phyloP scores from a whole-genome alignment of 2,797 vertebrate species.

The Geotrypetes seraphini region DNA sequence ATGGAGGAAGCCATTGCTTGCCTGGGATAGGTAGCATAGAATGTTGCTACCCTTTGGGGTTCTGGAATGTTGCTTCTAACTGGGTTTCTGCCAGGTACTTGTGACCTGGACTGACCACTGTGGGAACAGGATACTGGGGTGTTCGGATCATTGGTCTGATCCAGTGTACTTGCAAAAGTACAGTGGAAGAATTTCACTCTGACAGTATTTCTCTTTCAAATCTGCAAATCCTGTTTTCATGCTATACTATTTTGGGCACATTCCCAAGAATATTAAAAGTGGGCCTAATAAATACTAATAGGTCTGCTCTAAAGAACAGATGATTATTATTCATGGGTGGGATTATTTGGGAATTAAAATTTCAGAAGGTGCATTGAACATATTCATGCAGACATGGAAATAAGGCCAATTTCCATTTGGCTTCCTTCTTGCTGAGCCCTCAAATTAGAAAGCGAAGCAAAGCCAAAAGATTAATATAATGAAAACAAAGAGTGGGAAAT shows the following conservation, averaged over 20 bases:
- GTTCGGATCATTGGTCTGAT: no score
- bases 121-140: no score
- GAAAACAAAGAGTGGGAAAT: slow-evolving; percentile 88
- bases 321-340: slow-evolving; percentile 75
- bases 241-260: slow-evolving; percentile 49
- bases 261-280: slow-evolving; percentile 48
- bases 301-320: slow-evolving; percentile 45
- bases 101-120: no score
- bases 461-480: slow-evolving; percentile 88
- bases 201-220: slow-evolving; percentile 24
- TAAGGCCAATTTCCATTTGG: slow-evolving; percentile 69
- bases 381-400: slow-evolving; percentile 55
- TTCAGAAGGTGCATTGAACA: slow-evolving; percentile 48
- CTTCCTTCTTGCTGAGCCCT: slow-evolving; percentile 85
- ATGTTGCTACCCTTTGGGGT: no score
- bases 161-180: slow-evolving; percentile 3
- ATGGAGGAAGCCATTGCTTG: no score
- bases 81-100: no score
- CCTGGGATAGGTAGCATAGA: no score
- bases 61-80: no score
- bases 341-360: slow-evolving; percentile 61
- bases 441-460: slow-evolving; percentile 83
- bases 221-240: slow-evolving; percentile 48
- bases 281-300: slow-evolving; percentile 50
- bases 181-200: slow-evolving; percentile 12